phyloP scores from a whole-genome alignment of 2,113 vertebrate species.

The Psilopogon haemacephalus region DNA sequence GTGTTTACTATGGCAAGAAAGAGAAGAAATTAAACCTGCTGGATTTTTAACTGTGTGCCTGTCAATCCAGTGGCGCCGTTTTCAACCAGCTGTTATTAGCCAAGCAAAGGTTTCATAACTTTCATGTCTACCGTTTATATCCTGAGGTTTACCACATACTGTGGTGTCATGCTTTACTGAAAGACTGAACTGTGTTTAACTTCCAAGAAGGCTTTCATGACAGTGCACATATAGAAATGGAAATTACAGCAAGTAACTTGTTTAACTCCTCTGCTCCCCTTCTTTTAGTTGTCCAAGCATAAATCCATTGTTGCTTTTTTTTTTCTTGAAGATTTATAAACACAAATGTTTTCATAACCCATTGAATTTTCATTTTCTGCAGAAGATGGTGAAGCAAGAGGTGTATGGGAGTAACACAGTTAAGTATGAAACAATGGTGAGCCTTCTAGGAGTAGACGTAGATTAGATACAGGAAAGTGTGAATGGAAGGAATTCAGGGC shows the following conservation, averaged over 20 bases:
- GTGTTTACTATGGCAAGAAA: conserved; percentile 6
- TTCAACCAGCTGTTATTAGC: not conserved
- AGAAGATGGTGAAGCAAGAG: not conserved
- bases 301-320: too few relatives aligned
- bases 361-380: not conserved
- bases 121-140: not conserved
- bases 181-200: not conserved
- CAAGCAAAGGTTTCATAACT: conserved; percentile 11
- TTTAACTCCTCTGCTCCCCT: not conserved
- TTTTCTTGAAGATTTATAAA: not conserved
- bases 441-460: too few relatives aligned
- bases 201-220: not conserved
- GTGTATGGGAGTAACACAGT: too few relatives aligned
- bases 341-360: not conserved
- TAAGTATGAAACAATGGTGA: too few relatives aligned
- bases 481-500: too few relatives aligned
- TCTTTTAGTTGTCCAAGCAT: not conserved
- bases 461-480: too few relatives aligned
- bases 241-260: not conserved
- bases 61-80: not conserved
- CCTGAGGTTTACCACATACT: conserved; percentile 4
- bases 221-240: not conserved
- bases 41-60: not conserved
- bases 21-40: not conserved
- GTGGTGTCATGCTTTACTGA: not conserved